Percentiles rank a stretch among this genome's conserved stretches.
These are phyloP conservation scores for Oxyteleia sp. DNA, from an alignment of 2,888 invertebrate genomes.

Conservation along the genomic window DNA sequence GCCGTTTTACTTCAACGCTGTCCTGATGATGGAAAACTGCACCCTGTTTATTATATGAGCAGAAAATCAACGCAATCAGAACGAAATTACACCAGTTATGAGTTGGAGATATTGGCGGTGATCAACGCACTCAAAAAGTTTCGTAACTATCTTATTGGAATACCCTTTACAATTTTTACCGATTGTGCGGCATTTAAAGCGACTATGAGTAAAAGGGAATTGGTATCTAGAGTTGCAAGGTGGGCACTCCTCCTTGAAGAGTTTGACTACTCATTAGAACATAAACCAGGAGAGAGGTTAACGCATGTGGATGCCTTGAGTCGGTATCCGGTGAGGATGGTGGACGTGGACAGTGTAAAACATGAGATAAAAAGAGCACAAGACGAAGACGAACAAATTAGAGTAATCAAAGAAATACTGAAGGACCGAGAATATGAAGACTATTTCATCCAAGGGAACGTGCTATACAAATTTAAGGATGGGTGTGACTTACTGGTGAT, in stretches of 20 bases:
- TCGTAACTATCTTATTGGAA: constrained; percentile 48
- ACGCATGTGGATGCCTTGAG: constrained; percentile 54
- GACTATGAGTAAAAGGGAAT: constrained; percentile 59
- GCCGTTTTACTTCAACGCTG: constrained; percentile 62
- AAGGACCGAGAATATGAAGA: constrained; percentile 25
- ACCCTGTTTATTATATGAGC: no score
- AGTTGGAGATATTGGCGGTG: no score
- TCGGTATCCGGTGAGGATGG: constrained; percentile 9
- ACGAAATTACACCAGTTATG: no score
- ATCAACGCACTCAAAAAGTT: no score
- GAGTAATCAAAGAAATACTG: constrained; percentile 11
- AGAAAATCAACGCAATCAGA: no score
- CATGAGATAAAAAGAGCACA: constrained; percentile 24
- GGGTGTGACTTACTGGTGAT: constrained; percentile 34
- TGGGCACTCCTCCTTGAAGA: constrained; percentile 57
- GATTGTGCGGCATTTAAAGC: constrained; percentile 62
- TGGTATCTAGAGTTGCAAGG: constrained; percentile 40
- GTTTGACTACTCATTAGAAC: constrained; percentile 21
- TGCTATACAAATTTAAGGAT: constrained; percentile 38
- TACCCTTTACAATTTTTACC: constrained; percentile 58
- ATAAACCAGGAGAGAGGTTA: background rate
- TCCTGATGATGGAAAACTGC: no score
- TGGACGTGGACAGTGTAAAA: background rate
- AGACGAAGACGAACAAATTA: constrained; percentile 24
- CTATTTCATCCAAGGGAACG: constrained; percentile 1